These are phyloP conservation scores for Spinus pinus DNA, from an alignment of 2,797 vertebrate species.

Conservation along the genomic window DNA sequence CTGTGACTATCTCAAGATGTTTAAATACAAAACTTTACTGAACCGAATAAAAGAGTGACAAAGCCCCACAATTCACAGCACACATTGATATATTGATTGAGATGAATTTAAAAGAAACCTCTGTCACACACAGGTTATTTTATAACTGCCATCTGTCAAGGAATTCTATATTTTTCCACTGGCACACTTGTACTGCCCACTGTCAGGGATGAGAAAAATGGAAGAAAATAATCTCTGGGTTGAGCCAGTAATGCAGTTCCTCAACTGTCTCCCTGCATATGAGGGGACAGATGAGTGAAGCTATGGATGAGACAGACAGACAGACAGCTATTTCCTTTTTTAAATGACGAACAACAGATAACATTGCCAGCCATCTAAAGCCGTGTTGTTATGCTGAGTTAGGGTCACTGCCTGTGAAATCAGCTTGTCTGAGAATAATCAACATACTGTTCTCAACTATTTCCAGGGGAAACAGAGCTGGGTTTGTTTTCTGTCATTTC, in stretches of 20 bases:
- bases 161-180: background rate
- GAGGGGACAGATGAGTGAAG: background rate
- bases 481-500: background rate
- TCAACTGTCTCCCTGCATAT: background rate
- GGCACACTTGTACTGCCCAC: background rate
- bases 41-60: background rate
- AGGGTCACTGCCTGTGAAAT: background rate
- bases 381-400: background rate
- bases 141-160: background rate
- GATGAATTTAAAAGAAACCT: background rate
- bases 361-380: background rate
- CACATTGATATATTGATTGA: background rate
- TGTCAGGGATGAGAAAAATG: background rate
- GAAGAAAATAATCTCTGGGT: background rate
- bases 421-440: constrained; percentile 13
- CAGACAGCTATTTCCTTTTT: background rate
- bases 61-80: background rate
- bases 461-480: background rate
- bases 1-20: background rate
- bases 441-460: background rate
- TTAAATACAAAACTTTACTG: background rate
- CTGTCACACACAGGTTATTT: background rate
- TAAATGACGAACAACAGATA: background rate
- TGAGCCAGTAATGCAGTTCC: background rate
- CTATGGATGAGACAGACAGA: background rate